Evolutionary conservation across 2,888 invertebrate species (phyloP), one percentile per base, ranked within the genome.

Genomic region (Bombyx huttoni): DNA sequence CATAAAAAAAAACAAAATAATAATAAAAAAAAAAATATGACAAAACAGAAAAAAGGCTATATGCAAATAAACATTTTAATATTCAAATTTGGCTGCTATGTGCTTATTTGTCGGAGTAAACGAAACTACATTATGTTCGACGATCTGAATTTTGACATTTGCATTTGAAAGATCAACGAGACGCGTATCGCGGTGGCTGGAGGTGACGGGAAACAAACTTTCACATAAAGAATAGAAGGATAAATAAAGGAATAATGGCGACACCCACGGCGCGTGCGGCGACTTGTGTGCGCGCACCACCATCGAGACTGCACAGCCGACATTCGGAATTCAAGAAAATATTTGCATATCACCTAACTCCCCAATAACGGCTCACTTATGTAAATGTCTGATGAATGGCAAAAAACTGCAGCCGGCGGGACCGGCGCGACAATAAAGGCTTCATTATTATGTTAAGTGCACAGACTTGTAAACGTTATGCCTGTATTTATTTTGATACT

Each of bases 291-390:
- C 54, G 60, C 62, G 65, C 64, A 54, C 55, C 51, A 53, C 57
- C 58, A 60, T 64, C 66, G 54, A 63, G 63, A 57, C 58, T 66
- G 73, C 75, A 68, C 74, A 72, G 67, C 62, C 62, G 57, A 67
- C 72, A 79, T 81, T 82, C 67, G 72, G 80, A 81, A 78, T 79
- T 77, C 64, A 78, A 80, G 73, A 73, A 85, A 84, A 86, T 86
- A 87, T 87, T 88, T 88, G 86, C 87, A 88, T 88, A 88, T 87
- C 87, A 81, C 78, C 80, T 81, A 81, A 83, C 82, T 75, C 83
- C 83, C 83, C 76, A 81, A 84, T 77, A 72, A 68, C 61, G 65
- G 72, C 72, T 76, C 75, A 86, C 75, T 78, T 77, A 88, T 86
- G 85, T 84, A 81, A 87, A 88, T 86, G 65, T 62, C 61, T 62